Evolutionary conservation across 2,113 vertebrate species (phyloP).

Genomic region (Sisor rabdophorus): DNA sequence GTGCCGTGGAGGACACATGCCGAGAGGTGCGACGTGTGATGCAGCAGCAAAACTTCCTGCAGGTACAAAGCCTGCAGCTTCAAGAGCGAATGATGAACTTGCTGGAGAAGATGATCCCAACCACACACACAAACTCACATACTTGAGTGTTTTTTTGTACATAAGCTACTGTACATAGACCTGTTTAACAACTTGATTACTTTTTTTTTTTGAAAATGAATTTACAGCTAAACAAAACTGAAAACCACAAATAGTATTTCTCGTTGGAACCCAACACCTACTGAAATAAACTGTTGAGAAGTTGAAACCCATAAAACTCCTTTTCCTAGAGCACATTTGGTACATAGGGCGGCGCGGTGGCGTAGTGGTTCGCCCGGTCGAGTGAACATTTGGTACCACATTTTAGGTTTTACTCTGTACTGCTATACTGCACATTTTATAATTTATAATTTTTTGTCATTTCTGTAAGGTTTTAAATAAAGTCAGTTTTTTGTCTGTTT

Average conservation of each 20-base stretch:
- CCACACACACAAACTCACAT: conserved; percentile 42
- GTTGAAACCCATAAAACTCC: neutral
- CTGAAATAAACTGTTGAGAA: neutral
- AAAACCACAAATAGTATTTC: neutral
- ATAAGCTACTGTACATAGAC: neutral
- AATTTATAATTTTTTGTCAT: no score
- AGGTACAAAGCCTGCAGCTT: conserved; percentile 91
- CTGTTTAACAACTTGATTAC: neutral
- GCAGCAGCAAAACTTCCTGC: conserved; percentile 92
- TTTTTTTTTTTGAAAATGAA: neutral
- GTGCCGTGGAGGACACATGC: conserved; percentile 89
- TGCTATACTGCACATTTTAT: no score
- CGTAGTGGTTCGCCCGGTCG: no score
- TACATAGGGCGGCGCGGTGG: no score
- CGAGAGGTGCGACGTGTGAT: conserved; percentile 87
- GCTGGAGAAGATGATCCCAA: conserved; percentile 86
- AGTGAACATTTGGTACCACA: neutral
- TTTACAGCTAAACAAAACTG: neutral
- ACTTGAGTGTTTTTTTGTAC: conserved; percentile 19
- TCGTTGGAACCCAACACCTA: neutral
- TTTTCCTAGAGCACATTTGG: no score
- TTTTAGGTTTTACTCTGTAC: neutral
- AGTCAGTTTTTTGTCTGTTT: neutral
- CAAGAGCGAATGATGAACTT: conserved; percentile 98
- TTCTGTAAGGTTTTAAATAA: neutral